Conservation (phyloP, 1,140 invertebrate species). For the Bombus breviceps region DNA sequence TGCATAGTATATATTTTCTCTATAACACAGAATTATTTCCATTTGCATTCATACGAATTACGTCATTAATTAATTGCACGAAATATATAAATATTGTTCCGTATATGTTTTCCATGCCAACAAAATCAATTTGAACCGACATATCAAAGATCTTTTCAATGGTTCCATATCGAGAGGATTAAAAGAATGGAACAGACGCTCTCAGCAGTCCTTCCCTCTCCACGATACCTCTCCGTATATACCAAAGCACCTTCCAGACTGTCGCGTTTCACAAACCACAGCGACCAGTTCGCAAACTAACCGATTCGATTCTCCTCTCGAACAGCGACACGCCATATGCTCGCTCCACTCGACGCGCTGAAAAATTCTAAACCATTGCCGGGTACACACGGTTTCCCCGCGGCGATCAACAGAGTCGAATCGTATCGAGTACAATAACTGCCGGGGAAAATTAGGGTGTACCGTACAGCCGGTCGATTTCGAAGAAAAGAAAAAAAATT, state of each 20-base stretch:
- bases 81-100: neutral
- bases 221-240: neutral
- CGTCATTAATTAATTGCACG: neutral
- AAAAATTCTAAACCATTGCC: conserved; percentile 35
- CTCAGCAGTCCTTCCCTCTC: neutral
- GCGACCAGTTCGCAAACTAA: neutral
- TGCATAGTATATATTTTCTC: no score
- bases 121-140: neutral
- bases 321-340: conserved; percentile 5
- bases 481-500: conserved; percentile 27
- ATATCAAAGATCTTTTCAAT: neutral
- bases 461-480: conserved; percentile 26
- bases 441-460: conserved; percentile 31
- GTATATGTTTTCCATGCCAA: neutral
- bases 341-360: conserved; percentile 1
- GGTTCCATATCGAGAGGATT: neutral
- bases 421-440: conserved; percentile 10
- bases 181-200: neutral
- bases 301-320: neutral
- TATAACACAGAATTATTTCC: no score
- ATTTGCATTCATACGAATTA: neutral
- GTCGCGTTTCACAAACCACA: conserved; percentile 27
- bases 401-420: neutral
- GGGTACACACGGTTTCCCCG: conserved; percentile 19
- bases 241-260: neutral